These are phyloP conservation scores for Potamilus streckersoni DNA, from an alignment of 1,140 invertebrate species.

Conservation along the genomic window DNA sequence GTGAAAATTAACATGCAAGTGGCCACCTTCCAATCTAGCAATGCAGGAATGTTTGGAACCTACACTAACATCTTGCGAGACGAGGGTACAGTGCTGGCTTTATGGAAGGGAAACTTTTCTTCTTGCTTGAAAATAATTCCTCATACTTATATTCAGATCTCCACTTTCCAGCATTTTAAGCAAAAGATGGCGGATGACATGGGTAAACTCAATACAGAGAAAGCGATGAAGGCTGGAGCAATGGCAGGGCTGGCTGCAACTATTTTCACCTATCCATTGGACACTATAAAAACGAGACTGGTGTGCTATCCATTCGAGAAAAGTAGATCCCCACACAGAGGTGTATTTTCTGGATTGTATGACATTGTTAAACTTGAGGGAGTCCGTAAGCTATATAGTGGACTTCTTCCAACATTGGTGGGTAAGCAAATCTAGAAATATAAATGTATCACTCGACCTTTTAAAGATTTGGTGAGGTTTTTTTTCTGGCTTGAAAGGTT, in stretches of 20 bases:
- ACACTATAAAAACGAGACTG: conserved; percentile 20
- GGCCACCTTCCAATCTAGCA: conserved; percentile 3
- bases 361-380: too few species aligned
- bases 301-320: conserved; percentile 2
- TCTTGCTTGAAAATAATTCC: conserved; percentile 15
- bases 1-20: conserved; percentile 20
- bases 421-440: too few species aligned
- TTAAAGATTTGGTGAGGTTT: too few species aligned
- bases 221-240: conserved; percentile 3
- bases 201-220: conserved; percentile 7
- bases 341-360: not conserved
- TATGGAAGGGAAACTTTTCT: conserved; percentile 17
- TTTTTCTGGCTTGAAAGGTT: too few species aligned
- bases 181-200: not conserved
- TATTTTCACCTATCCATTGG: conserved; percentile 15
- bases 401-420: too few species aligned
- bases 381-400: too few species aligned
- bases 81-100: conserved; percentile 2
- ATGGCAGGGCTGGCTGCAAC: conserved; percentile 16
- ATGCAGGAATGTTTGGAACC: not conserved
- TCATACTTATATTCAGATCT: conserved; percentile 1
- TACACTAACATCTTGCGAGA: not conserved
- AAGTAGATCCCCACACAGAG: not conserved
- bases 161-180: conserved; percentile 7
- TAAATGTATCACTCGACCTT: too few species aligned